Base-by-base conservation (phyloP, 2,888 invertebrate genomes). In the Lasioglossum marginatum region DNA sequence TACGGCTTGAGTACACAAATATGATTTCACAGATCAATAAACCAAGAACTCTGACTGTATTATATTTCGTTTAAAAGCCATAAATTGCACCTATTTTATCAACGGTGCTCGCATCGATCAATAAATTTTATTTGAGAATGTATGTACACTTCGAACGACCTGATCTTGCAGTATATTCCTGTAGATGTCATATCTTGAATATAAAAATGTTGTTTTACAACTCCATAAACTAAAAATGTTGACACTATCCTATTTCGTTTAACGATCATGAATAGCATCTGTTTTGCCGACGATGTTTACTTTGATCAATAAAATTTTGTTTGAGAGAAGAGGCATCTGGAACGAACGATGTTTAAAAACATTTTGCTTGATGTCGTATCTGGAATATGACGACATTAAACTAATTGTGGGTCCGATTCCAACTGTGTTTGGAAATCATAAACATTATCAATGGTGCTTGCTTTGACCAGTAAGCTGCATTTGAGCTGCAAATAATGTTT, bases 11-110 rank as follows among this genome's bases (percentile, higher is more conserved):
- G 57, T 27, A n/a, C n/a, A n/a, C 57, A 57, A 57, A 57, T 57
- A 57, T 57, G 57, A 57, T 57, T 57, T 57, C 57, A 57, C 57
- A 57, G 57, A 57, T n/a, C n/a, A n/a, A n/a, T 57, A n/a, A 57
- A 57, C 57, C 57, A 12, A 57, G n/a, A 57, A n/a, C 57, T n/a
- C n/a, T 12, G 12, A 4, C 57, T n/a, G 23, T n/a, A 57, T 57
- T 57, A 57, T 57, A n/a, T 57, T 57, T 57, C 57, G 57, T 27
- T 57, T n/a, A 57, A 57, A 10, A 4, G 57, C n/a, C 57, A 57
- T 57, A 57, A n/a, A 57, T 57, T 57, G 57, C 57, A 12, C 10
- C 57, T 57, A 57, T 57, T 57, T 57, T n/a, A 57, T 57, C 12
- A 57, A 57, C n/a, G 57, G n/a, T 12, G 57, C 57, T n/a, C 3